These are phyloP conservation scores for Eretmochelys imbricata DNA, from an alignment of 2,113 vertebrate genomes.

Conservation along the genomic window DNA sequence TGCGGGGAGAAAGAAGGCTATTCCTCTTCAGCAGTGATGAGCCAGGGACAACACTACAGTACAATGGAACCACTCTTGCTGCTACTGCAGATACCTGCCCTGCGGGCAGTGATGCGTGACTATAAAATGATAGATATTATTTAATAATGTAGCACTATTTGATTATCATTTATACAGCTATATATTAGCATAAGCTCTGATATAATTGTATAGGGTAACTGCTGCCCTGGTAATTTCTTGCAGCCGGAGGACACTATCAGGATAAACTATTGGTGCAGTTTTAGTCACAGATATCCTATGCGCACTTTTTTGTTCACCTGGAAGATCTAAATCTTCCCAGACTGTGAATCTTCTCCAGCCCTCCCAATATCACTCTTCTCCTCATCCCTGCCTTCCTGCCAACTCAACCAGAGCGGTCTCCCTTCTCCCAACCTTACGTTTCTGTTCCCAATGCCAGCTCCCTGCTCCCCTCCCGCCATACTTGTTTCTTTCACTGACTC, in stretches of 20 bases:
- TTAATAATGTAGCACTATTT: neutral
- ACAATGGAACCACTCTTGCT: neutral
- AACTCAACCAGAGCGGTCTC: neutral
- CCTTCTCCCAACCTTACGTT: neutral
- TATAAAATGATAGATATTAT: neutral
- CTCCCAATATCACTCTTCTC: neutral
- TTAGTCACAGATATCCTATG: accelerated
- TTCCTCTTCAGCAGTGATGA: neutral
- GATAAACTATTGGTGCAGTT: neutral
- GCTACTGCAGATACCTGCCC: neutral
- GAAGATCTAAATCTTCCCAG: neutral
- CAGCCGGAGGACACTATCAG: neutral
- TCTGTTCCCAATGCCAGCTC: neutral
- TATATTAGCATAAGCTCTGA: neutral
- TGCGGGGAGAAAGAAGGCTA: neutral
- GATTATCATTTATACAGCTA: neutral
- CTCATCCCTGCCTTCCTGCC: neutral
- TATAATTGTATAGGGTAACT: neutral
- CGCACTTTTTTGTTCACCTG: neutral
- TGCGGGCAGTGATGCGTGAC: neutral
- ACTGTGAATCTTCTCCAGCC: neutral
- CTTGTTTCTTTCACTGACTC: neutral
- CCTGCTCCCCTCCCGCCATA: neutral
- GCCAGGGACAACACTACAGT: neutral
- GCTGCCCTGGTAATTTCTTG: neutral